Evolutionary conservation across 2,113 vertebrate species (phyloP).

Genomic region (Dicaeum eximium): DNA sequence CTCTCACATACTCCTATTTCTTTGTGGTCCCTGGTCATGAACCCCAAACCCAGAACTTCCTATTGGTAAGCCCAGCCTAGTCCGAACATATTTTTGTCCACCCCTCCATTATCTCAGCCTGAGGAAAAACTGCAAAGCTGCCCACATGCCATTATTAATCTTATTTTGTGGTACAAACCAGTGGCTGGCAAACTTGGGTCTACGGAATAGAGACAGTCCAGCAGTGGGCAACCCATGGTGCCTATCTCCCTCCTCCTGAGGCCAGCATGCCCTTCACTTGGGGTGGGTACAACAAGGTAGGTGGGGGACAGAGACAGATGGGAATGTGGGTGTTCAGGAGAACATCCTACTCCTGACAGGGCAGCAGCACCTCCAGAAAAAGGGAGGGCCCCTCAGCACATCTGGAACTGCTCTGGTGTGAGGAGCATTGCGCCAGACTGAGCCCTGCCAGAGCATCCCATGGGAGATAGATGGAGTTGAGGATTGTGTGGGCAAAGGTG

Average conservation of each 20-base stretch:
- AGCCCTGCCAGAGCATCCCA: rapidly evolving
- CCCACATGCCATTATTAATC: background rate
- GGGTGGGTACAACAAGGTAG: background rate
- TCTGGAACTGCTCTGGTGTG: rapidly evolving
- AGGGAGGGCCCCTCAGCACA: background rate
- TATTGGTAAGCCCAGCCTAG: background rate
- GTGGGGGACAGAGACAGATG: background rate
- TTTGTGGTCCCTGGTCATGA: background rate
- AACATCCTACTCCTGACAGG: background rate
- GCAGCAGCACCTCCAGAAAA: background rate
- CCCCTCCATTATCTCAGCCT: background rate
- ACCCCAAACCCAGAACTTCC: background rate
- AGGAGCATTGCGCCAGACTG: rapidly evolving
- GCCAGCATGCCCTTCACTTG: rapidly evolving
- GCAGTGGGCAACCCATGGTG: background rate
- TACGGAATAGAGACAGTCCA: background rate
- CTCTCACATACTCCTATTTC: background rate
- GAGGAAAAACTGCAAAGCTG: background rate
- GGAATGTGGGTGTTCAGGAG: background rate
- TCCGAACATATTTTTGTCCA: background rate
- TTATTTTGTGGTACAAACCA: background rate
- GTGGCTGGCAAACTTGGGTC: background rate
- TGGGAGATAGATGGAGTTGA: rapidly evolving
- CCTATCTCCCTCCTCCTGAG: background rate
- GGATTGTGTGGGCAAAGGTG: background rate